Conservation (phyloP, 1,140 invertebrate species). For the Penaeus indicus region DNA sequence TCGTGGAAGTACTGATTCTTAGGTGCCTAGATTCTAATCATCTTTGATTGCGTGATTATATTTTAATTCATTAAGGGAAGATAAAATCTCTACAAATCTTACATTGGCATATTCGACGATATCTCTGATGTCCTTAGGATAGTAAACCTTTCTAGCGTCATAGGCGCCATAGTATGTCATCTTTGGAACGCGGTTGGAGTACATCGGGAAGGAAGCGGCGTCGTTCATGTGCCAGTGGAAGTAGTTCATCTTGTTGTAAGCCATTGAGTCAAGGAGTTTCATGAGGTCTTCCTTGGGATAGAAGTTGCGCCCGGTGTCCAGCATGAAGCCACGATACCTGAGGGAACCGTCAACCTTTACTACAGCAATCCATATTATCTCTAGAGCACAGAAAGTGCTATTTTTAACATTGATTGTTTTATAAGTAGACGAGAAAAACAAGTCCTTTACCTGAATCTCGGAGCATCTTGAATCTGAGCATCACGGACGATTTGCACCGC, state of each 20-base stretch:
- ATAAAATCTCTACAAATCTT: background rate
- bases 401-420: too few relatives aligned
- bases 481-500: conserved; percentile 30
- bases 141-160: conserved; percentile 73
- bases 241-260: conserved; percentile 83
- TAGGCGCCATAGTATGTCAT: conserved; percentile 64
- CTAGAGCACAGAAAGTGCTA: too few relatives aligned
- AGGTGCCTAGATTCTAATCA: too few relatives aligned
- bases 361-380: background rate
- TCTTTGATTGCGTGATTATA: too few relatives aligned
- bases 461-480: conserved; percentile 31
- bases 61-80: too few relatives aligned
- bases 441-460: conserved; percentile 32
- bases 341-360: conserved; percentile 12
- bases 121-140: conserved; percentile 78
- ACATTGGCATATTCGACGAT: conserved; percentile 79
- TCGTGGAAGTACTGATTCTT: too few relatives aligned
- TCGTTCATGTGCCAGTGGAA: conserved; percentile 93
- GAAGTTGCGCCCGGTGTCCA: conserved; percentile 70
- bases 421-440: background rate
- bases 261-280: conserved; percentile 84
- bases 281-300: conserved; percentile 79
- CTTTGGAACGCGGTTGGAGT: conserved; percentile 68
- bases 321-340: conserved; percentile 59
- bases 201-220: conserved; percentile 86